Conservation (phyloP, 2,888 invertebrate species). For the Chirona hameri region DNA sequence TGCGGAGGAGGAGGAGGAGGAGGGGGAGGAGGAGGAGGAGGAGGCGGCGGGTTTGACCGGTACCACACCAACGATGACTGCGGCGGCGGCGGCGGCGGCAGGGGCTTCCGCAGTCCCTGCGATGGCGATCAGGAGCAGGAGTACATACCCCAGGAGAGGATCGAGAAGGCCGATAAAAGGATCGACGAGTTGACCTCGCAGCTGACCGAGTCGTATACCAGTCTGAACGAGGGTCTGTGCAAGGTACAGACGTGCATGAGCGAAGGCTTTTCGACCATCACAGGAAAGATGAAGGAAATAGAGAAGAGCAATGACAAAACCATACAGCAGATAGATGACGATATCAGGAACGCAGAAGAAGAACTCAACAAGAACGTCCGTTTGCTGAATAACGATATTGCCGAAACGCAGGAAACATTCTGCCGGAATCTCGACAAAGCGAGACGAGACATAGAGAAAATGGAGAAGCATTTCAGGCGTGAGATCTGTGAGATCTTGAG, state of each 20-base stretch:
- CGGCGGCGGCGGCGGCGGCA: neutral
- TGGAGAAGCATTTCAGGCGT: constrained; percentile 1
- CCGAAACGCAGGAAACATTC: constrained; percentile 6
- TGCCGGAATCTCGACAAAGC: constrained; percentile 3
- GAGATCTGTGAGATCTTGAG: neutral
- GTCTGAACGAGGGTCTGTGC: neutral
- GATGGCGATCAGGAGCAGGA: neutral
- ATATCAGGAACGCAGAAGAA: neutral
- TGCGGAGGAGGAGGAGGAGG: neutral
- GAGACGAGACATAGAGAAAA: constrained; percentile 1
- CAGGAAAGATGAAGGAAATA: neutral
- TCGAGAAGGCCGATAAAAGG: neutral
- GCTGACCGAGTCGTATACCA: neutral
- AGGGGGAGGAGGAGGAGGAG: neutral
- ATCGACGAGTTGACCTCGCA: neutral
- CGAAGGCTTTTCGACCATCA: constrained; percentile 1
- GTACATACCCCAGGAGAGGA: neutral
- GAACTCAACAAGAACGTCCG: constrained; percentile 4
- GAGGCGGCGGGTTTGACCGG: neutral
- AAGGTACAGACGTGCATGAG: constrained; percentile 9
- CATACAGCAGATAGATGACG: neutral
- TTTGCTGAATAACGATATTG: neutral
- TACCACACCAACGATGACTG: neutral
- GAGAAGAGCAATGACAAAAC: neutral
- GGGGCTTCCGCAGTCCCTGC: neutral